These are phyloP conservation scores for Cacatua alba DNA, from an alignment of 2,113 vertebrate genomes.

Conservation along the genomic window DNA sequence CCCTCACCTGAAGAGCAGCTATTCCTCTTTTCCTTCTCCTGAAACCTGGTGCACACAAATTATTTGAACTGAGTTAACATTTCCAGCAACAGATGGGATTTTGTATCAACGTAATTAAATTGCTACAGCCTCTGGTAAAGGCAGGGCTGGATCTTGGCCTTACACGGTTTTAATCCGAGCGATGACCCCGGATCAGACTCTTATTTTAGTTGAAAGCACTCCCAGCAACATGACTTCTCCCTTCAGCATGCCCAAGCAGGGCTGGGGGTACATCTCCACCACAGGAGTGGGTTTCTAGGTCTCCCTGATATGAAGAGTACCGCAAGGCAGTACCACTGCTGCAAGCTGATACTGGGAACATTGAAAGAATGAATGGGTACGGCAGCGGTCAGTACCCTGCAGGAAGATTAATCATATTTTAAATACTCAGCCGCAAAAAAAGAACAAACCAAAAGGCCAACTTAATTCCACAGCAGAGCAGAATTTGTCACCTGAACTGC, in stretches of 20 bases:
- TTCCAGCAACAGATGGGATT: slow-evolving; percentile 3
- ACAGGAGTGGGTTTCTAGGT: not conserved
- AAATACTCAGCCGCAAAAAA: not conserved
- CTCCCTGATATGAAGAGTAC: not conserved
- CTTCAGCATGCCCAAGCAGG: not conserved
- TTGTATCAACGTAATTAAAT: not conserved
- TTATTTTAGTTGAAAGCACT: not conserved
- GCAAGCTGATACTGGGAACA: not conserved
- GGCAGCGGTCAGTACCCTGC: fast-evolving
- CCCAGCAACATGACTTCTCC: not conserved
- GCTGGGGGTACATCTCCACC: not conserved
- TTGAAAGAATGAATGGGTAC: not conserved
- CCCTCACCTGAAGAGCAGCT: fast-evolving
- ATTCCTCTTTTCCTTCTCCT: not conserved
- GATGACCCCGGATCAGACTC: not conserved
- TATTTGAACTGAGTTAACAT: not conserved
- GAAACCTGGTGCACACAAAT: not conserved
- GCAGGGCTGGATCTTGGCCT: slow-evolving; percentile 2
- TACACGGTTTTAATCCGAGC: not conserved
- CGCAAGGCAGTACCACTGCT: not conserved
- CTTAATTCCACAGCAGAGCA: not conserved
- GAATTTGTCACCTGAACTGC: not conserved
- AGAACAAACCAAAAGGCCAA: not conserved
- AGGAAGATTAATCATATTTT: not conserved
- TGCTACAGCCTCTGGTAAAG: not conserved